Evolutionary conservation across 2,888 invertebrate species (phyloP).

Genomic region (Polietes domitor): DNA sequence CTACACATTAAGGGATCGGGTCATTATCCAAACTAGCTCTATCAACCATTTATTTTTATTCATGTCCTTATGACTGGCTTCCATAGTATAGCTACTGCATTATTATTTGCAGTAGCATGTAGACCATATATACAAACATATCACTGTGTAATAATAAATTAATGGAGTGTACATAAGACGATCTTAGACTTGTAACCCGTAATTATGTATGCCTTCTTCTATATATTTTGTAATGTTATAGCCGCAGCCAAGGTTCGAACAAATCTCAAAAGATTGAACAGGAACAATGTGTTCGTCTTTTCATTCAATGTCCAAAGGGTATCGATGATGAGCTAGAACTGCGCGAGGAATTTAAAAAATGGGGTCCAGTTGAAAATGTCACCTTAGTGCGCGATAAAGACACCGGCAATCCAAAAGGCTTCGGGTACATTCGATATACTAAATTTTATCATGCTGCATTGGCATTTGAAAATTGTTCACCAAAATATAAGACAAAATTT

Average conservation of each 20-base stretch:
- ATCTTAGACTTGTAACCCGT: not conserved
- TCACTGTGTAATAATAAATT: too few species aligned
- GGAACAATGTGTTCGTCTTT: constrained; percentile 89
- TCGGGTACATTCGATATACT: constrained; percentile 92
- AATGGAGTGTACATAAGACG: too few species aligned
- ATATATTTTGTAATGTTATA: constrained; percentile 73
- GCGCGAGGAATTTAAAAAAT: constrained; percentile 88
- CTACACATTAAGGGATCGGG: too few species aligned
- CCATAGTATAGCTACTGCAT: too few species aligned
- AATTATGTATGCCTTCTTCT: not conserved
- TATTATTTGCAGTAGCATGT: too few species aligned
- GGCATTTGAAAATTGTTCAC: constrained; percentile 93
- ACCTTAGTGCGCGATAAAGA: constrained; percentile 88
- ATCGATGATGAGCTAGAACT: constrained; percentile 89
- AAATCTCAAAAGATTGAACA: constrained; percentile 87
- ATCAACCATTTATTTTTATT: too few species aligned
- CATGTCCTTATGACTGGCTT: too few species aligned
- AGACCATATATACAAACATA: too few species aligned
- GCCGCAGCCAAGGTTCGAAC: constrained; percentile 86
- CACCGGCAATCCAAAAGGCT: constrained; percentile 91
- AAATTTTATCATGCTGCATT: constrained; percentile 91
- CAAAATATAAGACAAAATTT: constrained; percentile 92
- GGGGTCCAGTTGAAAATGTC: constrained; percentile 89
- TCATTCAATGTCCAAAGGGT: constrained; percentile 90
- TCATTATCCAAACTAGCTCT: too few species aligned